A percentile compares a stretch with the other conserved stretches of the same genome.
These are phyloP conservation scores for Nyctibius bracteatus DNA, from an alignment of 2,113 vertebrate species.

Conservation along the genomic window DNA sequence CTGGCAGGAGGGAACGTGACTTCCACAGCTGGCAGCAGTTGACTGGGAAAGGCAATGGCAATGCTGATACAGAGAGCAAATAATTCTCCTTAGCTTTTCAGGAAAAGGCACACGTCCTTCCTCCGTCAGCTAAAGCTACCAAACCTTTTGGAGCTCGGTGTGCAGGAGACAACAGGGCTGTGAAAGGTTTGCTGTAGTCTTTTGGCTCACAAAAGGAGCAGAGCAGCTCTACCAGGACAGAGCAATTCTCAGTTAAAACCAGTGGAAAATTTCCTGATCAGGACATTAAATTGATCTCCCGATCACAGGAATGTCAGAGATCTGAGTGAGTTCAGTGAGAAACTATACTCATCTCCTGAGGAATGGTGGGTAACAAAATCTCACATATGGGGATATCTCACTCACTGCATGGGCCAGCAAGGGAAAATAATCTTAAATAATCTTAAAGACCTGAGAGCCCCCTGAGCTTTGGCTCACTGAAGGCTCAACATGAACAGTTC, in stretches of 20 bases:
- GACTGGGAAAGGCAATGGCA: background rate
- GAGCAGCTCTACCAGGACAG: background rate
- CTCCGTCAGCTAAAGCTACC: background rate
- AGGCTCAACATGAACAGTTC: background rate
- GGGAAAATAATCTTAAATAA: background rate
- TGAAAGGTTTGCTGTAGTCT: background rate
- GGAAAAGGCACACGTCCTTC: background rate
- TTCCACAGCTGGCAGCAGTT: constrained; percentile 50
- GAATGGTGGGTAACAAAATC: background rate
- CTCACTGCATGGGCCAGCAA: background rate
- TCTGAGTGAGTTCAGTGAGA: background rate
- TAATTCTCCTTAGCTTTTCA: background rate
- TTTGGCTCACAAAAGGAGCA: background rate
- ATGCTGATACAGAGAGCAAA: background rate
- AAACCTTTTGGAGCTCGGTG: fast-evolving
- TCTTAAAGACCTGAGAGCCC: background rate
- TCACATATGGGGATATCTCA: background rate
- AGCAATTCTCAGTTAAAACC: background rate
- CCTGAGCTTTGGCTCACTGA: background rate
- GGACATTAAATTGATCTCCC: background rate
- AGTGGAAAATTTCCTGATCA: background rate
- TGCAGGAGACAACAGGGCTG: background rate
- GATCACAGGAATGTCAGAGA: background rate
- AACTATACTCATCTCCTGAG: background rate
- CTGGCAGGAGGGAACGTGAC: constrained; percentile 34